Base-by-base conservation (phyloP, 2,888 invertebrate species). In the Eremobia ochroleuca region DNA sequence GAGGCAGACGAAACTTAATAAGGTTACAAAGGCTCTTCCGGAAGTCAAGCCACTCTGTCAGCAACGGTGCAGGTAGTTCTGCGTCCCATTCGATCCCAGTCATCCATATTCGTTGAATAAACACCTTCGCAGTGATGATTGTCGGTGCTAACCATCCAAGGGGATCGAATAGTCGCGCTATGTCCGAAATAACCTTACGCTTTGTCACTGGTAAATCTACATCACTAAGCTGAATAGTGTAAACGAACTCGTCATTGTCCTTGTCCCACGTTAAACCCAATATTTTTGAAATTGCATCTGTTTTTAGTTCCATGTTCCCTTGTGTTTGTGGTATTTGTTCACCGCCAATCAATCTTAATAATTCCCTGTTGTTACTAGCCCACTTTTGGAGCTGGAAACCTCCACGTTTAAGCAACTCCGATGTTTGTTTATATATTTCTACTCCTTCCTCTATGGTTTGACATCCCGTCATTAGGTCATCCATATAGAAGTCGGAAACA, bases 31-130 rank as follows among this genome's bases (percentile, higher is more conserved):
- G 46, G 40, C 2, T 73, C 8, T 73, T 55, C 40, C 64, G 62
- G 43, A 70, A 71, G 49, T 71, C 65, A 31, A 73, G 65, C 73
- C 73, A 73, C 25, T 73, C 73, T 40, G 64, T 65, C 31, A 73
- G 65, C 65, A 65, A 55, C 18, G 73, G 55, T 40, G 40, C 73
- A 65, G 73, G 73, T 65, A 75, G 68, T 68, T 75, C 74, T 52
- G 61, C 74, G 18, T 75, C 68, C 68, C 74, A 75, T 68, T 68
- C 74, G 52, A 75, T 61, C n/a, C n/a, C n/a, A n/a, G n/a, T n/a
- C n/a, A n/a, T n/a, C n/a, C n/a, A n/a, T n/a, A n/a, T n/a, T n/a
- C n/a, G n/a, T n/a, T n/a, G n/a, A n/a, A n/a, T n/a, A n/a, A n/a
- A n/a, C n/a, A n/a, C n/a, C n/a, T n/a, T n/a, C n/a, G n/a, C n/a